Conservation (phyloP, 1,140 invertebrate species). For the Pectinophora gossypiella region DNA sequence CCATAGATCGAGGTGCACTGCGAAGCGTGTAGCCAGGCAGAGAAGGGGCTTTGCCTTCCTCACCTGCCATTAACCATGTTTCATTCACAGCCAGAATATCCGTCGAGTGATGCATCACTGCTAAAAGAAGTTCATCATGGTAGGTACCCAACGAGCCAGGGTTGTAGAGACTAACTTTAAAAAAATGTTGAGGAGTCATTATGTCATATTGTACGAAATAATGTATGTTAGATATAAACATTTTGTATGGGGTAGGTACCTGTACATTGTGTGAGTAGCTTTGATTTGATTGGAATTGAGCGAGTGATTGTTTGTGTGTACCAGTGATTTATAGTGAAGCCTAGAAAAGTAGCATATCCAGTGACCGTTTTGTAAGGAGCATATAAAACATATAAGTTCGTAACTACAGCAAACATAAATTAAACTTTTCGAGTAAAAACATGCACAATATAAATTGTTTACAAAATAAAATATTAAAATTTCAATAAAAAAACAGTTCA, state of each 20-base stretch:
- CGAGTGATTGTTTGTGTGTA: not conserved
- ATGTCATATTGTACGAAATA: not conserved
- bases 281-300: not conserved
- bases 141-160: not conserved
- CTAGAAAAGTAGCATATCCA: no score
- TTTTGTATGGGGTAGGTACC: not conserved
- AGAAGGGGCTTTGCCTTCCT: not conserved
- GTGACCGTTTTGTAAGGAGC: no score
- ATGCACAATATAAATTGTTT: not conserved
- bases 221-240: not conserved
- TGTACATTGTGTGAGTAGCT: not conserved
- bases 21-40: not conserved
- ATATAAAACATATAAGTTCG: no score
- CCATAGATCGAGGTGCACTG: not conserved
- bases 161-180: conserved; percentile 2
- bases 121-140: not conserved
- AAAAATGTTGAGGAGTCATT: not conserved
- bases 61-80: conserved; percentile 5
- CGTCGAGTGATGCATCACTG: not conserved
- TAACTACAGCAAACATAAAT: not conserved
- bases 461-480: not conserved
- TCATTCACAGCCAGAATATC: conserved; percentile 9
- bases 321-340: no score
- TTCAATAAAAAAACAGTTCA: not conserved
- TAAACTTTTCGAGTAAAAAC: not conserved